Conservation (phyloP, 2,797 vertebrate species). For the Onychomys leucogaster region DNA sequence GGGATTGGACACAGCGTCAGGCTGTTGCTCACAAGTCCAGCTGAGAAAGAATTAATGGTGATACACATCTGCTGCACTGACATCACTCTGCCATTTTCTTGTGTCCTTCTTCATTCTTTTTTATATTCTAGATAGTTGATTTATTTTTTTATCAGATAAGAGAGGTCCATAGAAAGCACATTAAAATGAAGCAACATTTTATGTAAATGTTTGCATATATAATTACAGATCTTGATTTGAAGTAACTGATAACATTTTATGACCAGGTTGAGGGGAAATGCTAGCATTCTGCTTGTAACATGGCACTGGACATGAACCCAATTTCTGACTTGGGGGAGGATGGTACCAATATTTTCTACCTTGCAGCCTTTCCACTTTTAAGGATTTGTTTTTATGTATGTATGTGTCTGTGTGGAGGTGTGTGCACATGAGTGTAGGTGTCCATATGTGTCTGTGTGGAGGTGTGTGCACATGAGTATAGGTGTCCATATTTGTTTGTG, state of each 20-base stretch:
- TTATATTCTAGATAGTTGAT: not conserved
- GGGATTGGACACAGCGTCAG: not conserved
- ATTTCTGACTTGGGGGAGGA: not conserved
- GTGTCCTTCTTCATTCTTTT: not conserved
- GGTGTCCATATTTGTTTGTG: not conserved
- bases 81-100: not conserved
- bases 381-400: not conserved
- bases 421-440: fast-evolving
- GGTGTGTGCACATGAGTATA: not conserved
- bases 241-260: constrained; percentile 18
- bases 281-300: not conserved
- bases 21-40: not conserved
- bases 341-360: not conserved
- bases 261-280: not conserved
- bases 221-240: constrained; percentile 49
- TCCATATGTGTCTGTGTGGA: not conserved
- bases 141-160: not conserved
- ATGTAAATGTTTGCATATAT: not conserved
- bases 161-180: not conserved
- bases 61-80: fast-evolving
- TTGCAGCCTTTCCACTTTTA: not conserved
- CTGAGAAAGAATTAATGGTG: not conserved
- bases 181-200: constrained; percentile 33
- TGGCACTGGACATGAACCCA: not conserved
- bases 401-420: too few species aligned